Percentiles rank a stretch among this genome's conserved stretches.
These are phyloP conservation scores for Sinocyclocheilus maitianheensis DNA, from an alignment of 2,113 vertebrate species.

Conservation along the genomic window DNA sequence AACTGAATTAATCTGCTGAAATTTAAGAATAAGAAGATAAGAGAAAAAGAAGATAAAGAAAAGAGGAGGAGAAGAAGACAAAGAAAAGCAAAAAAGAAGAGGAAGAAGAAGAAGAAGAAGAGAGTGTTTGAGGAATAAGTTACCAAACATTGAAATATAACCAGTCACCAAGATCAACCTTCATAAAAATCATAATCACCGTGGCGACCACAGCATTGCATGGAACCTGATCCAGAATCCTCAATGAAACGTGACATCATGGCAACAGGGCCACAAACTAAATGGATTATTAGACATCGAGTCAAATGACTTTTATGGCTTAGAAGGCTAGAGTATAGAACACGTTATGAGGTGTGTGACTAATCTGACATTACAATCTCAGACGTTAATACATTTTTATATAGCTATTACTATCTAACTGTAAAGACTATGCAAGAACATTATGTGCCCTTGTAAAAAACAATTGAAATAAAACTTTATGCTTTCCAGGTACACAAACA, in stretches of 20 bases:
- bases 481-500: too few relatives aligned
- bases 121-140: background rate
- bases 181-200: background rate
- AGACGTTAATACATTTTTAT: too few relatives aligned
- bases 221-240: background rate
- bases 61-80: background rate
- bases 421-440: too few relatives aligned
- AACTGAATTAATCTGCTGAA: background rate
- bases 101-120: too few relatives aligned
- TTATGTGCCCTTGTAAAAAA: too few relatives aligned
- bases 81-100: background rate
- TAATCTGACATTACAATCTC: too few relatives aligned
- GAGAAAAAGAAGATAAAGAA: background rate
- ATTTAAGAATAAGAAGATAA: background rate
- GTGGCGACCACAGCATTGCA: background rate
- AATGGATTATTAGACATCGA: background rate
- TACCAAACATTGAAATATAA: background rate
- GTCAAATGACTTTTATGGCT: too few relatives aligned
- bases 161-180: background rate
- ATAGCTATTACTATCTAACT: too few relatives aligned
- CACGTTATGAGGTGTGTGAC: too few relatives aligned
- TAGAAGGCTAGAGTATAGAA: too few relatives aligned
- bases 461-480: too few relatives aligned
- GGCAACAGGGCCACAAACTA: slow-evolving; percentile 13
- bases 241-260: background rate